These are phyloP conservation scores for Sminthurinus aureus DNA, from an alignment of 2,888 invertebrate species.

Conservation along the genomic window DNA sequence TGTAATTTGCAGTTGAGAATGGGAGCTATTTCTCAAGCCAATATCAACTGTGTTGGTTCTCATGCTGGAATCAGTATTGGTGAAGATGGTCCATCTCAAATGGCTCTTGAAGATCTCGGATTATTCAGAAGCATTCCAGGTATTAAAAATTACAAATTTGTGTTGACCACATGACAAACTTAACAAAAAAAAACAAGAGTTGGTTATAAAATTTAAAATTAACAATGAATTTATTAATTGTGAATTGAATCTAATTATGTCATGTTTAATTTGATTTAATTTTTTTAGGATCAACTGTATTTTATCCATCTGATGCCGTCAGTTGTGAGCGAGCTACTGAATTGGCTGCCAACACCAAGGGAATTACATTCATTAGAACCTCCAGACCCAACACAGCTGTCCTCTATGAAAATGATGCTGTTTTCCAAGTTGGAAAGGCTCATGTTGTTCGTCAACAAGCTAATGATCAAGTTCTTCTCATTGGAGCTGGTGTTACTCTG, in stretches of 20 bases:
- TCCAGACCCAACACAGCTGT: constrained; percentile 90
- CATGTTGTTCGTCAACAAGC: constrained; percentile 79
- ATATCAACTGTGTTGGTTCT: constrained; percentile 95
- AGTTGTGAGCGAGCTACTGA: constrained; percentile 93
- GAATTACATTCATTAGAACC: constrained; percentile 95
- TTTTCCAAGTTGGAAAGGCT: constrained; percentile 80
- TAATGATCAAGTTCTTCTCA: constrained; percentile 82
- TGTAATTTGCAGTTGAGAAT: constrained; percentile 79
- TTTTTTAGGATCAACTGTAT: constrained; percentile 68
- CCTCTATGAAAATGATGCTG: constrained; percentile 84
- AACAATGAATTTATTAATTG: no score
- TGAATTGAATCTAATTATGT: no score
- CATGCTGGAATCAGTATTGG: constrained; percentile 99
- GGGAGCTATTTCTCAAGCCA: constrained; percentile 98
- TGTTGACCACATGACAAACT: background rate
- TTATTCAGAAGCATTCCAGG: constrained; percentile 86
- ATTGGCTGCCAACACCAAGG: constrained; percentile 92
- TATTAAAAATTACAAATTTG: background rate
- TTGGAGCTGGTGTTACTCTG: constrained; percentile 94
- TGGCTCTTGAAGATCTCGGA: constrained; percentile 98
- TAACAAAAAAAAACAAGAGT: no score
- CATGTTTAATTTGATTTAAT: background rate
- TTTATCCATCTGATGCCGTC: constrained; percentile 88
- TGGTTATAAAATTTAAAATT: no score
- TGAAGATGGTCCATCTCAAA: constrained; percentile 98